Base-by-base conservation (phyloP, 1,140 invertebrate genomes). In the silkworm (Bombyx mori) region DNA sequence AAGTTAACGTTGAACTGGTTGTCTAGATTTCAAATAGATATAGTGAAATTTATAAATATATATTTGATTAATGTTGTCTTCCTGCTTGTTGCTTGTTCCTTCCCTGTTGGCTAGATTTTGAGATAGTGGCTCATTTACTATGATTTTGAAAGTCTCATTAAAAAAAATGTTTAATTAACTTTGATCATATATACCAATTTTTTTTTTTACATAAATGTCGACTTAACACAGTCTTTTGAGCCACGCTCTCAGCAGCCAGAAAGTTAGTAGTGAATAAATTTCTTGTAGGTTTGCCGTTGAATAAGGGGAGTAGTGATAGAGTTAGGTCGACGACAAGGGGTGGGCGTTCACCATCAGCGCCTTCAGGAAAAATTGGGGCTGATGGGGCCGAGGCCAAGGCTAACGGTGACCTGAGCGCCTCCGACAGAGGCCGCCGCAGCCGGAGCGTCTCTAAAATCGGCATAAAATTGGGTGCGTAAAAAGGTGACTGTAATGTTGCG, bases 261-360 rank as follows among this genome's bases (percentile, higher is more conserved):
- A 65, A 74, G 18, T 45, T 44, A 45, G 70, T 67, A 82, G 79
- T 76, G 70, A 67, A 63, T 66, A 63, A 71, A 73, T 83, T 82
- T 84, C 67, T 80, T 85, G 75, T 87, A 87, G 84, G 84, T 86
- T 86, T 88, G 82, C 79, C 82, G 84, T 86, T 88, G 80, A 84
- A 67, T 84, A 86, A 73, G 76, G 79, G 74, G 60, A 74, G 71
- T 85, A 86, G 81, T 86, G 75, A 65, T 85, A 87, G 80, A 77
- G 77, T 85, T 85, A 87, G 81, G 84, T 79, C 82, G 70, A 89
- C 68, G 76, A 86, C 66, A 73, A 88, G 69, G 66, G 84, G 68
- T 60, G 85, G 79, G 42, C 77, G 84, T 52, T 88, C 86, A 42
- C 86, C 85, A 61, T 83, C 76, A 48, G 77, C 76, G 67, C 78